phyloP scores from a whole-genome alignment of 2,888 invertebrate genomes.

The Mechanitis mazaeus region DNA sequence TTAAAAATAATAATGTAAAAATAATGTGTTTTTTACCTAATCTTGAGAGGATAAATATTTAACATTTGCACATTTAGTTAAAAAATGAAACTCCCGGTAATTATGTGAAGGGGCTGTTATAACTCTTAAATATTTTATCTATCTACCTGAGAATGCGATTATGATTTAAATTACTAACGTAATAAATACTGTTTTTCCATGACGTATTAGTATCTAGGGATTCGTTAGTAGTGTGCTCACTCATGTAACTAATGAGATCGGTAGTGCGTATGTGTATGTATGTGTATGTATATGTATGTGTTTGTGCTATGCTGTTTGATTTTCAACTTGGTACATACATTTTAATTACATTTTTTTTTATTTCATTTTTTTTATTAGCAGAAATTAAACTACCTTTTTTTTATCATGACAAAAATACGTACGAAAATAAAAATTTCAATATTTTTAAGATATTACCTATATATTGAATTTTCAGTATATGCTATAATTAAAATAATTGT shows the following conservation, averaged over 20 bases:
- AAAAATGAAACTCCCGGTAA: constrained; percentile 5
- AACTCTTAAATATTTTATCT: constrained; percentile 18
- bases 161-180: constrained; percentile 5
- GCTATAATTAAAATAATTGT: too few species aligned
- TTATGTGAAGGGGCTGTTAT: constrained; percentile 14
- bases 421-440: too few species aligned
- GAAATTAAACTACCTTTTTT: too few species aligned
- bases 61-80: constrained; percentile 1
- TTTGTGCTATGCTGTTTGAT: constrained; percentile 19
- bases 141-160: constrained; percentile 5
- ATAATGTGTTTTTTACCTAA: background rate
- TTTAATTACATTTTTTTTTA: background rate
- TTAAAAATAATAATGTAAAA: too few species aligned
- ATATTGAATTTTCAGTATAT: too few species aligned
- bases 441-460: too few species aligned
- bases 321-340: constrained; percentile 12
- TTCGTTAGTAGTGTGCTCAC: constrained; percentile 23
- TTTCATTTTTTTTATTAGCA: too few species aligned
- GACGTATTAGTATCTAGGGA: constrained; percentile 9
- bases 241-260: constrained; percentile 28
- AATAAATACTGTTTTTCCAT: constrained; percentile 15
- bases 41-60: background rate
- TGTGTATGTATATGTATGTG: constrained; percentile 8
- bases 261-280: constrained; percentile 20
- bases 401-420: too few species aligned